Percentiles rank a stretch among this genome's conserved stretches.
These are phyloP conservation scores for Eupithecia exiguata DNA, from an alignment of 2,888 invertebrate species.

Conservation along the genomic window DNA sequence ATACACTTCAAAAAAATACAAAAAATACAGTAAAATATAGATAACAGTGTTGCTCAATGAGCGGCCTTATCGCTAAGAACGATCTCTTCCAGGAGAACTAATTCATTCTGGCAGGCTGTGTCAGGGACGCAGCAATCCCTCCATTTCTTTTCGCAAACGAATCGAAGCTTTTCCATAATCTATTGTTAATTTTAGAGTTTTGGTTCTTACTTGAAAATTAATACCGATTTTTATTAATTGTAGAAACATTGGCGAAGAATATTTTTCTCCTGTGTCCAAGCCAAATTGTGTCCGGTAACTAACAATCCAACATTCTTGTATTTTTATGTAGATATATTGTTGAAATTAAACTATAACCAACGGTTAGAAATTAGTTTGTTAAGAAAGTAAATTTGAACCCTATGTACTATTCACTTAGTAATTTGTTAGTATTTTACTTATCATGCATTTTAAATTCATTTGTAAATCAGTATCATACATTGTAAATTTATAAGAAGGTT, in stretches of 20 bases:
- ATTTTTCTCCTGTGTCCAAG: constrained; percentile 58
- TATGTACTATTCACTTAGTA: too few relatives aligned
- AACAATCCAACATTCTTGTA: neutral
- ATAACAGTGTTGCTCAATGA: too few relatives aligned
- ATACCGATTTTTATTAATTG: constrained; percentile 42
- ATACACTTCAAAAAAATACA: too few relatives aligned
- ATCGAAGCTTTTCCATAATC: neutral
- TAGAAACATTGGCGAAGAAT: constrained; percentile 67
- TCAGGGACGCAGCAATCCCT: neutral
- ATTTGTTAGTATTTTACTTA: too few relatives aligned
- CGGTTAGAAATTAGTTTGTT: neutral
- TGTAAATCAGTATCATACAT: too few relatives aligned
- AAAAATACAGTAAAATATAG: too few relatives aligned
- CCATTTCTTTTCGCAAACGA: neutral
- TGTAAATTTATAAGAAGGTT: too few relatives aligned
- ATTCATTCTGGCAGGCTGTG: neutral
- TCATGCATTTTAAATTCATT: too few relatives aligned
- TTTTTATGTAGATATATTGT: neutral
- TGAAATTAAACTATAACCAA: neutral
- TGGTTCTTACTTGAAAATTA: neutral
- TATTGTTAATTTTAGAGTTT: neutral
- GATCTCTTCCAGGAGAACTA: neutral
- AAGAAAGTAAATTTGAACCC: too few relatives aligned
- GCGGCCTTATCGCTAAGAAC: too few relatives aligned
- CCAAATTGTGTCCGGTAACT: constrained; percentile 60